phyloP scores from a whole-genome alignment of 1,140 invertebrate genomes.

The Chelonus insularis region DNA sequence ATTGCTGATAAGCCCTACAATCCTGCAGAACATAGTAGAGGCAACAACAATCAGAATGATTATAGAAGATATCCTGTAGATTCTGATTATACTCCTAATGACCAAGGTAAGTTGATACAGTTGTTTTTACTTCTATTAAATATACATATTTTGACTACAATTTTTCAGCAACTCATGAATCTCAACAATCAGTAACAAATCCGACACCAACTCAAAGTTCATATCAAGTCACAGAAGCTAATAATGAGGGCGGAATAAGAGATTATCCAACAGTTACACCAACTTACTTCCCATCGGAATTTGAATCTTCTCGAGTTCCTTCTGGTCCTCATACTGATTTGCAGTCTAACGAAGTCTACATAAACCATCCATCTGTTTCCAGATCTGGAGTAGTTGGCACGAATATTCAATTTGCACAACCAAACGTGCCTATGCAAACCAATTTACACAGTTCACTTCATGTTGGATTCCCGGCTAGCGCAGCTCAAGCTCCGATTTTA shows the following conservation, averaged over 20 bases:
- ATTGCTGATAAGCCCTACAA: constrained; percentile 44
- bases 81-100: constrained; percentile 32
- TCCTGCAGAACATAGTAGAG: constrained; percentile 19
- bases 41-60: constrained; percentile 26
- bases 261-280: constrained; percentile 38
- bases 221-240: constrained; percentile 50
- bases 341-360: constrained; percentile 42
- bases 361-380: constrained; percentile 35
- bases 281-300: constrained; percentile 38
- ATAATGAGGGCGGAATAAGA: constrained; percentile 33
- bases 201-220: constrained; percentile 37
- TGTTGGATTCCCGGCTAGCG: constrained; percentile 40
- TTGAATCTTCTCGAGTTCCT: constrained; percentile 38
- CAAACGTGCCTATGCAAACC: constrained; percentile 45
- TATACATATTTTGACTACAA: too few relatives aligned
- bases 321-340: constrained; percentile 38
- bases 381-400: constrained; percentile 34
- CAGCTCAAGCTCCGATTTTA: constrained; percentile 26
- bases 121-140: too few relatives aligned
- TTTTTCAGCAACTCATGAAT: constrained; percentile 27
- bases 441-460: constrained; percentile 49
- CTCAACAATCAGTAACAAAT: constrained; percentile 37
- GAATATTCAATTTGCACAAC: constrained; percentile 41
- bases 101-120: constrained; percentile 31
- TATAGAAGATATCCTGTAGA: constrained; percentile 26